These are phyloP conservation scores for Drosophila yakuba DNA, from an alignment of 1,140 invertebrate species.

Conservation along the genomic window DNA sequence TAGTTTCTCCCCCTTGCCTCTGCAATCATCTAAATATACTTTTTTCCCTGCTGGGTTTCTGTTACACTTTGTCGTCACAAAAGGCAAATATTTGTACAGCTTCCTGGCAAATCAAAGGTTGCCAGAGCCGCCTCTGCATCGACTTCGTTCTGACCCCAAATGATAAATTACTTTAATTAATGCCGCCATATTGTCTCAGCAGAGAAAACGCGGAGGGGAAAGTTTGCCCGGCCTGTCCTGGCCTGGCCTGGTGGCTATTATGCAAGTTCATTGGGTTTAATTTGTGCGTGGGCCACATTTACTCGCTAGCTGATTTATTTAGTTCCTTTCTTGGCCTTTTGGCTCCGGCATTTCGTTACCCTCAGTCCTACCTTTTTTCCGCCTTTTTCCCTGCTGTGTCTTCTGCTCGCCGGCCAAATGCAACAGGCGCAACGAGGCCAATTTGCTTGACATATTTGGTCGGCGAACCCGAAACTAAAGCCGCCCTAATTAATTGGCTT, in stretches of 20 bases:
- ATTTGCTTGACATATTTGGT: constrained; percentile 74
- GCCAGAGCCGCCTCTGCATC: constrained; percentile 20
- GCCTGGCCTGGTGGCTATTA: constrained; percentile 52
- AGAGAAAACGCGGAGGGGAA: constrained; percentile 10
- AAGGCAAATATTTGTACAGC: constrained; percentile 81
- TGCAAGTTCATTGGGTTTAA: constrained; percentile 82
- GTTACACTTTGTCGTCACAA: constrained; percentile 49
- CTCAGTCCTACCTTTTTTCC: constrained; percentile 11
- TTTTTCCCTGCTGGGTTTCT: constrained; percentile 20
- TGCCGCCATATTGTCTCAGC: constrained; percentile 80
- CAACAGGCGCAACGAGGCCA: constrained; percentile 70
- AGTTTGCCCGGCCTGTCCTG: constrained; percentile 16
- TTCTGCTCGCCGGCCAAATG: constrained; percentile 46
- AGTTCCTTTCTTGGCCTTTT: constrained; percentile 53
- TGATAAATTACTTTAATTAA: constrained; percentile 84
- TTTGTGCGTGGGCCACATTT: constrained; percentile 66
- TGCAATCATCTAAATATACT: constrained; percentile 9
- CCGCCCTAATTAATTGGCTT: constrained; percentile 77
- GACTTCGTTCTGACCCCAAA: constrained; percentile 71
- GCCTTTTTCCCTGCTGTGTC: constrained; percentile 12
- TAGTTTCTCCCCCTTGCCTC: constrained; percentile 1
- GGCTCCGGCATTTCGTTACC: constrained; percentile 66
- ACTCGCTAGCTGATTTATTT: constrained; percentile 69
- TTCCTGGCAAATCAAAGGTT: constrained; percentile 76
- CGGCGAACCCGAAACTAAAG: constrained; percentile 44